Evolutionary conservation across 1,140 invertebrate genomes (phyloP).

Genomic region (Panagrolaimus sp.): DNA sequence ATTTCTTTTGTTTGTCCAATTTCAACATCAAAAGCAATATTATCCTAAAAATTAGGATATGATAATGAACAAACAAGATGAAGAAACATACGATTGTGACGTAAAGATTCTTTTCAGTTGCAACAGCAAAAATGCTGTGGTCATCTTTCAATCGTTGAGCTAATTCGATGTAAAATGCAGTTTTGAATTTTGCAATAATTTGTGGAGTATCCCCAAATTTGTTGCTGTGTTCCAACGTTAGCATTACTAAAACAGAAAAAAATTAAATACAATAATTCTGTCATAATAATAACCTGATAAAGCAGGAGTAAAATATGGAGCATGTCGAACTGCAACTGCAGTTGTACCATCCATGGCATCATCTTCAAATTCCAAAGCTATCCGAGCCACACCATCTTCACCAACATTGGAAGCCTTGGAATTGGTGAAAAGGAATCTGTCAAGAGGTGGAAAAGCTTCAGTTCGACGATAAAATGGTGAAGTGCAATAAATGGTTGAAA

Average conservation of each 20-base stretch:
- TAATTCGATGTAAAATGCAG: conserved; percentile 74
- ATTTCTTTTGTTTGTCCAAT: conserved; percentile 14
- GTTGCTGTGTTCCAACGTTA: conserved; percentile 70
- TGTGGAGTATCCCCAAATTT: conserved; percentile 83
- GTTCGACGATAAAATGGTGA: conserved; percentile 11
- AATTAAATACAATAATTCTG: conserved; percentile 59
- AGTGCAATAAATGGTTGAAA: not conserved
- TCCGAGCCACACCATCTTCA: conserved; percentile 2
- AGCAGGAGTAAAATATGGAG: conserved; percentile 6
- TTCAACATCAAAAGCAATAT: conserved; percentile 10
- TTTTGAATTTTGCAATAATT: conserved; percentile 74
- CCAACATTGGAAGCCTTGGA: not conserved
- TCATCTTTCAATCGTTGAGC: conserved; percentile 4
- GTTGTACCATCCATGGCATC: not conserved
- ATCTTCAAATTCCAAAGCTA: not conserved
- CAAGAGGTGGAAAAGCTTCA: not conserved
- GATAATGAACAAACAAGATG: not conserved
- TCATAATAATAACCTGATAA: not conserved
- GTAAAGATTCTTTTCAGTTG: not conserved
- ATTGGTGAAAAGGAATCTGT: not conserved
- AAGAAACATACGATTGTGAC: not conserved
- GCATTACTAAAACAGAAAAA: conserved; percentile 62
- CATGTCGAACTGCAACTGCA: not conserved
- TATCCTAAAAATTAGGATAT: not conserved
- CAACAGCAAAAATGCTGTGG: not conserved